Evolutionary conservation across 35 echinoderm and acorn worm genomes (phyloP), one percentile per base, ranked within the genome.

Genomic region (Eucidaris tribuloides): DNA sequence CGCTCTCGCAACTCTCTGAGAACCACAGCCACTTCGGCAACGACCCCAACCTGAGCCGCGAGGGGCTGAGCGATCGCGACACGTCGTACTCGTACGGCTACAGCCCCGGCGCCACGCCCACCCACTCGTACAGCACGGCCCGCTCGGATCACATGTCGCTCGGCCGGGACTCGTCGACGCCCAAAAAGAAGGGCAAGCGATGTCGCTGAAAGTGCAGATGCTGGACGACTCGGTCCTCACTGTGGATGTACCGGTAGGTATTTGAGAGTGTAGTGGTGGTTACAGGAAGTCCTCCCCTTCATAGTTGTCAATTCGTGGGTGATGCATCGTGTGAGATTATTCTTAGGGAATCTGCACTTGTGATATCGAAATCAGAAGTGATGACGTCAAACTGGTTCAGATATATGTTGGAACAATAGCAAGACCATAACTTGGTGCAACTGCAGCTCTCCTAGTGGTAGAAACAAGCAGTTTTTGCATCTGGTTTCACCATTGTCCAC

Each of bases 61-160:
- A 84, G 25, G 60, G 65, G 39, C 82, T 84, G n/a, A 84, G 65
- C 45, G 82, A 84, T 29, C 82, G 82, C 1, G 84, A 87, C 40
- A 74, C 84, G 3, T 87, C 84, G 36, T 70, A 68, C 34, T 71
- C 82, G 13, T 84, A 84, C 33, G 82, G 82, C 14, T 89, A 90
- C 45, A 91, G 89, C 11, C 93, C 93, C 4, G 85, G 84, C 9
- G 81, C 81, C 25, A 96, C 93, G 44, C 93, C 93, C 0, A 96
- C 93, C 33, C 93, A 96, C 56, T 96, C 93, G 32, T 96, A 96
- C 79, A 96, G 93, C 85, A 96, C 93, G 33, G 88, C 93, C n/a
- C 65, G 86, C 18, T 91, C 93, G 1, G 93, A 91, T 36, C 80
- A 83, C 29, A 76, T 48, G 2, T 84, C 91, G 13, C 70, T 85